These are phyloP conservation scores for Gymnocephalus cernua DNA, from an alignment of 2,113 vertebrate genomes.

Conservation along the genomic window DNA sequence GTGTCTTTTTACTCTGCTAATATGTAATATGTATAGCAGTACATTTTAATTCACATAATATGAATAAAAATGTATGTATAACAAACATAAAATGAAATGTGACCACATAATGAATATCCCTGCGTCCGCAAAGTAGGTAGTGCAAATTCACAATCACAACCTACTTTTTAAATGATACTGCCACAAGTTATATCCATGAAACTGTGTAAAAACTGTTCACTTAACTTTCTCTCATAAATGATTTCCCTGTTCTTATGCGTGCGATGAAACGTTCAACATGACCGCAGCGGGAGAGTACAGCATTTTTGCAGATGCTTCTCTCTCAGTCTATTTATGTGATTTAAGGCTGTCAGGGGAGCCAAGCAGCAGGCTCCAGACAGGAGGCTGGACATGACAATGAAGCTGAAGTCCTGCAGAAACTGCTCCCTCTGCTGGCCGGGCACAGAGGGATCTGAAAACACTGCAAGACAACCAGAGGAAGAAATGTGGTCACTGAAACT, in stretches of 20 bases:
- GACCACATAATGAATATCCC: neutral
- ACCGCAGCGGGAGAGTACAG: conserved; percentile 37
- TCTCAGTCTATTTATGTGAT: conserved; percentile 71
- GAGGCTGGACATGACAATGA: conserved; percentile 75
- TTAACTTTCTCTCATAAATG: conserved; percentile 7
- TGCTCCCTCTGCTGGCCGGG: conserved; percentile 83
- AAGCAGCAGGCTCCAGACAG: conserved; percentile 60
- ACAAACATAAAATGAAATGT: neutral
- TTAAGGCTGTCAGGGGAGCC: conserved; percentile 70
- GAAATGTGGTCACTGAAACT: neutral
- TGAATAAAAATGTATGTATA: neutral
- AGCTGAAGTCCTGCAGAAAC: conserved; percentile 55
- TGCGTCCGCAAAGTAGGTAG: neutral
- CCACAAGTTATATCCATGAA: neutral
- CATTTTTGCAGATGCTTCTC: conserved; percentile 66
- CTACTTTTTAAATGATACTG: neutral
- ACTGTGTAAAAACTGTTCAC: neutral
- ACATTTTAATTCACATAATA: neutral
- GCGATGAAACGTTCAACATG: conserved; percentile 52
- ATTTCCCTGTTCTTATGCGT: conserved; percentile 35
- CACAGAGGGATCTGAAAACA: conserved; percentile 22
- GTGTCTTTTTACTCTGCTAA: neutral
- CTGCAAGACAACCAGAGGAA: neutral
- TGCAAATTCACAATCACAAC: neutral
- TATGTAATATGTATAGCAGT: neutral